Evolutionary conservation across 37 sponge, comb jelly and placozoan species (phyloP), one percentile per base, ranked within the genome.

Genomic region (Cliona cf. orientalis): DNA sequence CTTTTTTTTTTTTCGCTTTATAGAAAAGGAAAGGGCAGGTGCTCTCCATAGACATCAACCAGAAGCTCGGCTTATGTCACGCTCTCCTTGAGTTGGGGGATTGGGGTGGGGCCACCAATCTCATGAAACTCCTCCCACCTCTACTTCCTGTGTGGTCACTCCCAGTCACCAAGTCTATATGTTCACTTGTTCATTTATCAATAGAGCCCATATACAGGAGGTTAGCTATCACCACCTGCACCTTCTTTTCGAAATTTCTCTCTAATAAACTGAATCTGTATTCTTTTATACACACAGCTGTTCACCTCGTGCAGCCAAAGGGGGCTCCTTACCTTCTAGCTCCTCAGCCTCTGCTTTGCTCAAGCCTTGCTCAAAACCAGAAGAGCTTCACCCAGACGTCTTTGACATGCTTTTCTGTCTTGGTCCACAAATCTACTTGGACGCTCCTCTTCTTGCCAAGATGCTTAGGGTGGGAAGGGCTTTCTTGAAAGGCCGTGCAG

Each of bases 361-460:
- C 3, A 59, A 56, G 46, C 90, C 37, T 3, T 87, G 85, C 41
- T 33, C 69, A 36, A 64, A 32, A 34, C 69, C 81, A 6, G 31
- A 29, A 12, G 86, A 88, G 31, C 57, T 92, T 2, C 35, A 60
- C 26, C 69, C 65, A 7, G 36, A 75, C 25, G 78, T 84, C 34
- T 65, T 91, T 33, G 85, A 90, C 72, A 89, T 93, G 80, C 67
- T 93, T 44, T 80, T 44, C 46, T 34, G 42, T 0, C 79, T 98
- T 21, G 99, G 99, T 0, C 97, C 95, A 17, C 76, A 86, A 56
- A 40, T 98, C 44, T 42, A 88, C 80, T 33, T 58, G 5, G 90
- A 93, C 67, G 93, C 96, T 2, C 38, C 94, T 57, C 84, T 98
- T 34, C 62, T 96, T 19, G 84, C 91, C 29, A 98, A 98, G 84